Evolutionary conservation across 2,888 invertebrate genomes (phyloP).

Genomic region (Chorisops tibialis): DNA sequence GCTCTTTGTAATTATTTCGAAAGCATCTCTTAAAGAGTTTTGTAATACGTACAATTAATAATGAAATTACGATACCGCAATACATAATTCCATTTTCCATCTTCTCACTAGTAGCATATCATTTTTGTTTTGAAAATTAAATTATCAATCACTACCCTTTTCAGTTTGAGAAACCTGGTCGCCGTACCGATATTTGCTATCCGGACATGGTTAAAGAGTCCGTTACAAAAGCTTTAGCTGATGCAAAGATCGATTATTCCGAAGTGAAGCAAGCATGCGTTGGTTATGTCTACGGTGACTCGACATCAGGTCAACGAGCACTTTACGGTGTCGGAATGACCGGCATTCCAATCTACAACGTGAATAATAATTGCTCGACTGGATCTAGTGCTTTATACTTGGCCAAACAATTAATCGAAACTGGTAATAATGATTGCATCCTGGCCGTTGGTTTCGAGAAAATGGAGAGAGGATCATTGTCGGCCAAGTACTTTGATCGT

Average conservation of each 20-base stretch:
- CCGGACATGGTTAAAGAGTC: conserved; percentile 95
- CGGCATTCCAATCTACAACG: conserved; percentile 96
- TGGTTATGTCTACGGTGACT: conserved; percentile 94
- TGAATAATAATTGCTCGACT: conserved; percentile 98
- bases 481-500: conserved; percentile 72
- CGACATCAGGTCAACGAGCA: conserved; percentile 92
- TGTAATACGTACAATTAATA: no score
- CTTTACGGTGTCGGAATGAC: conserved; percentile 93
- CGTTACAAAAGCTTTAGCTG: conserved; percentile 78
- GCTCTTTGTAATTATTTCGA: no score
- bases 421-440: conserved; percentile 81
- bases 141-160: conserved; percentile 32
- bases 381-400: conserved; percentile 90
- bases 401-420: conserved; percentile 89
- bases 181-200: conserved; percentile 78
- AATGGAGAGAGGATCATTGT: conserved; percentile 91
- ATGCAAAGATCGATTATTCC: conserved; percentile 72
- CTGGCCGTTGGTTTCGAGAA: conserved; percentile 97
- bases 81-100: no score
- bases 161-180: conserved; percentile 90
- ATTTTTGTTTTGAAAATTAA: no score
- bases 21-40: no score
- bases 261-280: conserved; percentile 86
- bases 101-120: no score
- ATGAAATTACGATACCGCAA: no score